Percentiles rank a stretch among this genome's conserved stretches.
phyloP scores from a whole-genome alignment of 1,140 invertebrate species.

The Hyles vespertilio region DNA sequence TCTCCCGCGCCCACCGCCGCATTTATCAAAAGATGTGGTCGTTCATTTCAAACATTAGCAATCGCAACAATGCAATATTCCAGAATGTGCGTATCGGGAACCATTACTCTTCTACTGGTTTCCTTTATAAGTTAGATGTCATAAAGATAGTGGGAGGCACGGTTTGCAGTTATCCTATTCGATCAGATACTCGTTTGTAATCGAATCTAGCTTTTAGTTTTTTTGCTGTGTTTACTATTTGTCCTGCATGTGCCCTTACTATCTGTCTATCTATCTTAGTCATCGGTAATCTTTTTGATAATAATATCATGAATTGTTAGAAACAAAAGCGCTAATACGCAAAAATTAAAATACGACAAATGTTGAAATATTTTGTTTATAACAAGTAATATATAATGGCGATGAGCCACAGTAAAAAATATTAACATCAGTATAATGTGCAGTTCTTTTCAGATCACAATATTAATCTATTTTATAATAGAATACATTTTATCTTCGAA shows the following conservation, averaged over 20 bases:
- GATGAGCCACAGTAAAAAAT: no score
- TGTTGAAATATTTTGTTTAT: no score
- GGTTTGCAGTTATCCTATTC: conserved; percentile 29
- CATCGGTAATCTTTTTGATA: no score
- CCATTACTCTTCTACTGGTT: conserved; percentile 52
- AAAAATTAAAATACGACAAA: no score
- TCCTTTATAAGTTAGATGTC: conserved; percentile 53
- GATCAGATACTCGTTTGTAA: conserved; percentile 38
- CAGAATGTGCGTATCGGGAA: conserved; percentile 48
- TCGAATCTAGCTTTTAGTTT: conserved; percentile 30
- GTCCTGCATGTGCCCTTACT: no score
- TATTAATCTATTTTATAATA: conserved; percentile 1
- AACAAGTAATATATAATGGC: no score
- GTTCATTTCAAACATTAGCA: conserved; percentile 38
- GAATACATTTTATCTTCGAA: conserved; percentile 17
- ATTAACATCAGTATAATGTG: no score
- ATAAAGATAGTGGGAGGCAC: conserved; percentile 51
- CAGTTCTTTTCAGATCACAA: no score
- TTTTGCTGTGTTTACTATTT: not conserved
- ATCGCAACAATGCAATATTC: conserved; percentile 41
- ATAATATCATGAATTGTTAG: no score
- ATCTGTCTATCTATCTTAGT: no score
- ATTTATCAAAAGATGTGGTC: conserved; percentile 32
- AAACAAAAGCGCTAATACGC: no score
- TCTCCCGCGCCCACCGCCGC: conserved; percentile 13